These are phyloP conservation scores for Paraescarpia echinospica DNA, from an alignment of 1,140 invertebrate genomes.

Conservation along the genomic window DNA sequence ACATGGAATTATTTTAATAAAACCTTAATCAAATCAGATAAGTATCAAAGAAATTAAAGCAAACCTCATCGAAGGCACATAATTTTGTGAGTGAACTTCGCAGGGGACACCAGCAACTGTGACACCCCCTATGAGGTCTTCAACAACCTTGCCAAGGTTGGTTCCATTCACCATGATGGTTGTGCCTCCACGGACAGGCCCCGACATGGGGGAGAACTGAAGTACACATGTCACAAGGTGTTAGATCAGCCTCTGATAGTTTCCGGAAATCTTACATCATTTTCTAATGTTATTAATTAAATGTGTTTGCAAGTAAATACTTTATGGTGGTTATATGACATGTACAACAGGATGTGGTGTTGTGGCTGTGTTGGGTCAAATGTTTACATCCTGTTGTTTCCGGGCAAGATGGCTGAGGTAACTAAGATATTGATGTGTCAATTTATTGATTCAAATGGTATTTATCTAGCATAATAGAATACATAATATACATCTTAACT, in stretches of 20 bases:
- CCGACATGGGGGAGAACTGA: constrained; percentile 87
- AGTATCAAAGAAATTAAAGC: not conserved
- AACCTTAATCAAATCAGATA: no score
- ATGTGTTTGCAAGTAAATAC: not conserved
- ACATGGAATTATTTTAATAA: not conserved
- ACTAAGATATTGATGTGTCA: no score
- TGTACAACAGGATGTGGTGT: no score
- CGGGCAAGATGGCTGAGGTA: no score
- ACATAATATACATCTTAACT: not conserved
- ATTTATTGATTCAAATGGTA: no score
- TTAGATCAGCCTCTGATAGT: not conserved
- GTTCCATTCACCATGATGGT: constrained; percentile 92
- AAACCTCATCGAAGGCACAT: constrained; percentile 12
- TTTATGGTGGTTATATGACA: no score
- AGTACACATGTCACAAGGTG: constrained; percentile 32
- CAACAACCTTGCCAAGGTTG: constrained; percentile 87
- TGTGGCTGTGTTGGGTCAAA: no score
- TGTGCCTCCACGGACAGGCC: constrained; percentile 94
- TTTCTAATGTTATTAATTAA: not conserved
- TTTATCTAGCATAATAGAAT: no score
- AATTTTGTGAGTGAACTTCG: constrained; percentile 45
- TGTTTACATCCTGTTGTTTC: no score
- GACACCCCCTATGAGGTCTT: constrained; percentile 88
- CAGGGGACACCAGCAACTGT: constrained; percentile 88
- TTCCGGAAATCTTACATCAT: no score